These are phyloP conservation scores for Neodiprion virginianus DNA, from an alignment of 1,140 invertebrate genomes.

Conservation along the genomic window DNA sequence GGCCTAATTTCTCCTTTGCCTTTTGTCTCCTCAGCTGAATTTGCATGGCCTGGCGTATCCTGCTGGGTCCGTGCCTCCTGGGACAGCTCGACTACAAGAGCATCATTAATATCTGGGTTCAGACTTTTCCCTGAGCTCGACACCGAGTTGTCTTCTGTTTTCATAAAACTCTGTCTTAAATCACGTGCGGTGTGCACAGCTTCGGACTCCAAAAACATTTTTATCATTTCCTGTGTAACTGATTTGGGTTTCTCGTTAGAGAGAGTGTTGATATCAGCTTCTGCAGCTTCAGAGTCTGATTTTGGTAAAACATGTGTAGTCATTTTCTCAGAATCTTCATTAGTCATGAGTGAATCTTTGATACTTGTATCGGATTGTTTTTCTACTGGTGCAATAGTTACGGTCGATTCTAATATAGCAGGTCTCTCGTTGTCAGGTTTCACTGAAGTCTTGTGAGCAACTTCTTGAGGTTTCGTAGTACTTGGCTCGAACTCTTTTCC, in stretches of 20 bases:
- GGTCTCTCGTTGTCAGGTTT: not conserved
- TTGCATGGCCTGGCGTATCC: slow-evolving; percentile 52
- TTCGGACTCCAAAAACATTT: not conserved
- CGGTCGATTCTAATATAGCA: not conserved
- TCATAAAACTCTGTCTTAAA: not conserved
- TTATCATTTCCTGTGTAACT: not conserved
- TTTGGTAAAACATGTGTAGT: not conserved
- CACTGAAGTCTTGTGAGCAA: not conserved
- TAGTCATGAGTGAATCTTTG: not conserved
- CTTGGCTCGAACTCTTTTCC: not conserved
- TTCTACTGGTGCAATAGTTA: not conserved
- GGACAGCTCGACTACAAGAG: not conserved
- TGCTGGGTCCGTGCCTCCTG: not conserved
- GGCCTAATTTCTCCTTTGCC: slow-evolving; percentile 45
- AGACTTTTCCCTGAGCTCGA: not conserved
- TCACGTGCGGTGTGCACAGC: not conserved
- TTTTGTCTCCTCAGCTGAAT: slow-evolving; percentile 58
- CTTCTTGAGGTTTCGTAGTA: not conserved
- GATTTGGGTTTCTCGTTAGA: not conserved
- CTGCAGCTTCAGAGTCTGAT: not conserved
- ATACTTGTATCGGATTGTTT: not conserved
- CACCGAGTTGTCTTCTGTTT: not conserved
- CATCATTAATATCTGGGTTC: slow-evolving; percentile 18
- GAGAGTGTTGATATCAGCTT: not conserved
- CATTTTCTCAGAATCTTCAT: not conserved